phyloP scores from a whole-genome alignment of 2,888 invertebrate species.

The Acleris sparsana region DNA sequence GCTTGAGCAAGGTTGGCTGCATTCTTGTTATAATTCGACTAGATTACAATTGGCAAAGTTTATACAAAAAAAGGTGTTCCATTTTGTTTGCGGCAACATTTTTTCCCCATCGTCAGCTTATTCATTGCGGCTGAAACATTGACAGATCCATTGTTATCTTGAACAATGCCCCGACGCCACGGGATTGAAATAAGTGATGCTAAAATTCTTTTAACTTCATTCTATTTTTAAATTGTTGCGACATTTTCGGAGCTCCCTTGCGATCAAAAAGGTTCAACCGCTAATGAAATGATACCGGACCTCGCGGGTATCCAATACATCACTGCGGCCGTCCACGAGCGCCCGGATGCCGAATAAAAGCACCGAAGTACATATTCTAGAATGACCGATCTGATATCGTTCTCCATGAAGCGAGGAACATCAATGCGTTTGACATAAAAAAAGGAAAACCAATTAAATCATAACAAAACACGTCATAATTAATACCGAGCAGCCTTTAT shows the following conservation, averaged over 20 bases:
- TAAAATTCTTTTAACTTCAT: slow-evolving; percentile 27
- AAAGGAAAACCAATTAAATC: too few relatives aligned
- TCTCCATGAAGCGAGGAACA: too few relatives aligned
- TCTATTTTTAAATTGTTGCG: slow-evolving; percentile 5
- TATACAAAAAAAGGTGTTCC: slow-evolving; percentile 3
- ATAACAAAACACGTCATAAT: too few relatives aligned
- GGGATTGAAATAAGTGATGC: slow-evolving; percentile 54
- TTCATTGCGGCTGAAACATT: slow-evolving; percentile 73
- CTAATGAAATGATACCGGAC: slow-evolving; percentile 17
- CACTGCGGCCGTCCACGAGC: slow-evolving; percentile 13
- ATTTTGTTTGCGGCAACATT: slow-evolving; percentile 30
- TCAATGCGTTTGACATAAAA: too few relatives aligned
- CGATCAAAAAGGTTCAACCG: slow-evolving; percentile 1
- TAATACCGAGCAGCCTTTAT: too few relatives aligned
- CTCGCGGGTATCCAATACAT: slow-evolving; percentile 18
- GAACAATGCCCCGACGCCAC: slow-evolving; percentile 62
- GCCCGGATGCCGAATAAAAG: slow-evolving; percentile 27
- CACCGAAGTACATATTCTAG: slow-evolving; percentile 12
- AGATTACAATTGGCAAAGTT: slow-evolving; percentile 7
- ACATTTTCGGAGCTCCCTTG: background rate
- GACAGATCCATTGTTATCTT: slow-evolving; percentile 73
- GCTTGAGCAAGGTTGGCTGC: slow-evolving; percentile 10
- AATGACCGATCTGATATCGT: slow-evolving; percentile 21
- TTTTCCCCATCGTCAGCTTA: slow-evolving; percentile 37
- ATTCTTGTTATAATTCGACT: slow-evolving; percentile 14